Conservation (phyloP, 1,140 invertebrate species). For the Ylistrum balloti region DNA sequence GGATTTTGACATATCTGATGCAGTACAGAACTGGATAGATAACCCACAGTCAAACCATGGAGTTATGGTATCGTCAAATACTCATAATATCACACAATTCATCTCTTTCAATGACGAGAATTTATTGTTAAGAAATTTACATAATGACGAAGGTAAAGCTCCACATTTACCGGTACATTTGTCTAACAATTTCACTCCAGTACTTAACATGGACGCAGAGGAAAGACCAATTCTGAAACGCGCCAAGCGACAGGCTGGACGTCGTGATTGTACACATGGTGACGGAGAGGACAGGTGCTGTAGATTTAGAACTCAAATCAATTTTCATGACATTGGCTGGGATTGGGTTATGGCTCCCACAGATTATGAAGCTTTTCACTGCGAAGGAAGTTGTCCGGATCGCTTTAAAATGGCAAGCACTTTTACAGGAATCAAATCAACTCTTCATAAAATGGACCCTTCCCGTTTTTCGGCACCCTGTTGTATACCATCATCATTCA, state of each 20-base stretch:
- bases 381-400: conserved; percentile 75
- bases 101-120: conserved; percentile 41
- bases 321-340: conserved; percentile 76
- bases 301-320: conserved; percentile 72
- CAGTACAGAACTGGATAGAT: conserved; percentile 58
- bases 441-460: conserved; percentile 72
- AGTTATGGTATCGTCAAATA: conserved; percentile 58
- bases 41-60: conserved; percentile 59
- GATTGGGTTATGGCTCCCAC: conserved; percentile 76
- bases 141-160: neutral
- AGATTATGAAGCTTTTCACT: conserved; percentile 75
- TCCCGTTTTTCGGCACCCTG: conserved; percentile 63
- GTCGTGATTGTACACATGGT: conserved; percentile 60
- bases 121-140: conserved; percentile 12
- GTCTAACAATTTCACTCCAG: conserved; percentile 19
- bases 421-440: conserved; percentile 75
- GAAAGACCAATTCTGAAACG: conserved; percentile 60
- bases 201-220: conserved; percentile 56
- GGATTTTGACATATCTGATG: conserved; percentile 60
- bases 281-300: conserved; percentile 76
- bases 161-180: neutral
- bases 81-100: conserved; percentile 39
- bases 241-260: conserved; percentile 58
- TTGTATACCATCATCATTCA: conserved; percentile 66
- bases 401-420: conserved; percentile 77